These are phyloP conservation scores for Troides helena DNA, from an alignment of 2,888 invertebrate species.

Conservation along the genomic window DNA sequence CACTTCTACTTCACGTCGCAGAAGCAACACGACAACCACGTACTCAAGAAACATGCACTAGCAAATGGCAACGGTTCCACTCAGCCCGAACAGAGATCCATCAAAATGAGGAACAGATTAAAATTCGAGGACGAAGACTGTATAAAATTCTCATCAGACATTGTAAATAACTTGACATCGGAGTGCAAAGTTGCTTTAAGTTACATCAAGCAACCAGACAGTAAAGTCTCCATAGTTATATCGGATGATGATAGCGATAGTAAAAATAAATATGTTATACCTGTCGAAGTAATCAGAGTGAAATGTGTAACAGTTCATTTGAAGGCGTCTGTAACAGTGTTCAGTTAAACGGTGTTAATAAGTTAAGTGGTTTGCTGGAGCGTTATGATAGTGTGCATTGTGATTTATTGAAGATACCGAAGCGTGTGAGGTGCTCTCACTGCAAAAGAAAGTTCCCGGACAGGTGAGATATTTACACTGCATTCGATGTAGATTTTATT, in stretches of 20 bases:
- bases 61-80: no score
- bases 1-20: slow-evolving; percentile 9
- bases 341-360: neutral
- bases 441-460: slow-evolving; percentile 31
- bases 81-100: no score
- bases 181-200: slow-evolving; percentile 4
- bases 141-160: neutral
- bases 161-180: slow-evolving; percentile 10
- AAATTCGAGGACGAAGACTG: slow-evolving; percentile 12
- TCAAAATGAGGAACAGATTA: slow-evolving; percentile 12
- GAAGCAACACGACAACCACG: neutral
- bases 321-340: neutral
- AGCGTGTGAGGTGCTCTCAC: slow-evolving; percentile 30
- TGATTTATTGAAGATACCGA: slow-evolving; percentile 5
- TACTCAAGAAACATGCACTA: neutral
- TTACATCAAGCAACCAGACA: neutral
- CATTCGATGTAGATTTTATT: neutral
- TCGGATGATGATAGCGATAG: neutral
- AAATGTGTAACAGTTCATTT: neutral
- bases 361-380: neutral
- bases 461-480: slow-evolving; percentile 29
- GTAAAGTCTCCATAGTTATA: neutral
- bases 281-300: neutral
- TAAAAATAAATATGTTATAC: slow-evolving; percentile 4
- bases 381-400: slow-evolving; percentile 16